Conservation (phyloP, 1,140 invertebrate genomes). For the Drosophila setifemur region DNA sequence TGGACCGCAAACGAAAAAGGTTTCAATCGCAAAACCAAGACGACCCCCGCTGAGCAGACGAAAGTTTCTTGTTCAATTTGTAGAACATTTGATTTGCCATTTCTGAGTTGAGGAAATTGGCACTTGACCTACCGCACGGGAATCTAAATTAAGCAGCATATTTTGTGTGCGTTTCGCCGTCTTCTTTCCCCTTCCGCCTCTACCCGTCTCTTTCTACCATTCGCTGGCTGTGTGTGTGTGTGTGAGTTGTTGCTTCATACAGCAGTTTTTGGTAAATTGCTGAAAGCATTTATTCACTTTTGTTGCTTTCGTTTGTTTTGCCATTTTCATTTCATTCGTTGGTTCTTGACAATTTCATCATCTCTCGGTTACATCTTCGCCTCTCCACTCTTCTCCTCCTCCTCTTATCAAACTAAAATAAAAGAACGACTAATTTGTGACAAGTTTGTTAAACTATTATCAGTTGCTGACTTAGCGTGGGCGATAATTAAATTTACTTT, state of each 20-base stretch:
- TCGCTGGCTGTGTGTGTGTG: neutral
- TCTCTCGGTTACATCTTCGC: neutral
- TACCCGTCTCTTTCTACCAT: neutral
- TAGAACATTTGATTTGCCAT: conserved; percentile 35
- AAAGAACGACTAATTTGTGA: neutral
- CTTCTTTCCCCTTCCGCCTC: neutral
- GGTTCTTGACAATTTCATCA: conserved; percentile 15
- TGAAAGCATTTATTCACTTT: conserved; percentile 22
- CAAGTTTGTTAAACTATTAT: neutral
- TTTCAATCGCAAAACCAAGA: neutral
- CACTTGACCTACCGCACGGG: conserved; percentile 76
- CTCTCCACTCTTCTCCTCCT: neutral
- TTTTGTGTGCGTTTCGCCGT: conserved; percentile 37
- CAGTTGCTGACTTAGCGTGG: neutral
- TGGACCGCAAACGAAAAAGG: too few relatives aligned
- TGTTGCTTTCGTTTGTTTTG: conserved; percentile 26
- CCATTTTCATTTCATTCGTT: conserved; percentile 20
- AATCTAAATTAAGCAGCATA: conserved; percentile 72
- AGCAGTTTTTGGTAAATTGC: conserved; percentile 29
- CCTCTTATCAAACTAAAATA: neutral
- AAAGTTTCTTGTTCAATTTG: conserved; percentile 14
- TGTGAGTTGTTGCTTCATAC: neutral
- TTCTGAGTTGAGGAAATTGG: conserved; percentile 62
- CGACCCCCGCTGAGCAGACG: neutral
- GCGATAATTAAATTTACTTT: neutral